Base-by-base conservation (phyloP, 2,113 vertebrate species). In the Pan paniscus region DNA sequence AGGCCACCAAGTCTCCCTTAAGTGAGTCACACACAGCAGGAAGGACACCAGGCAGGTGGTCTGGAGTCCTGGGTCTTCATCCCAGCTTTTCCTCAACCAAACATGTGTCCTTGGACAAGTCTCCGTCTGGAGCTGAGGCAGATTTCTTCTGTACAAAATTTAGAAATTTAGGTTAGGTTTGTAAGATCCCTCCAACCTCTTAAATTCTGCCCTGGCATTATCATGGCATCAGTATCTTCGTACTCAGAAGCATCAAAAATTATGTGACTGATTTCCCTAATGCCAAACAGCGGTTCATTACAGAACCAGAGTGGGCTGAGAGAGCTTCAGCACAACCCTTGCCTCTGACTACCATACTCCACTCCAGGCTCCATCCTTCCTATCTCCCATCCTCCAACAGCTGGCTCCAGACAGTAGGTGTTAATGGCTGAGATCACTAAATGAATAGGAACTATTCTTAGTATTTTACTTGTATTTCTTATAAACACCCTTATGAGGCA, bases 371-470 rank as follows among this genome's bases (percentile, higher is more conserved):
- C 50, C 23, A 12, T 43, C 10, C 25, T 78, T 7, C 40, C 25
- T 4, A 2, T n/a, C 17, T 13, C 30, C 5, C 4, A 22, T 12
- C 18, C 18, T 13, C 30, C 14, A 12, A 46, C 2, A 30, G 20
- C 13, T 25, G 40, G 3, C 14, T 90, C 50, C 27, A n/a, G 32
- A 82, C 25, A 64, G 8, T 68, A 67, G 68, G 11, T 20, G 2
- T 59, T 88, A 50, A 22, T 38, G 48, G 18, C 68, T 43, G 30
- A 78, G 38, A 79, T 9, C 5, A 43, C 43, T 61, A 18, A 35
- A 14, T 22, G 32, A 78, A 86, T 48, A 57, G 11, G 4, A 12
- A 30, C 1, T 50, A 17, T 78, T 80, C 5, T 70, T 10, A 22
- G 14, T 79, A 11, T 67, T 79, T 70, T 86, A 12, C 4, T 52